Evolutionary conservation across 2,113 vertebrate genomes (phyloP), one percentile per base, ranked within the genome.

Genomic region (Osmerus eperlanus): DNA sequence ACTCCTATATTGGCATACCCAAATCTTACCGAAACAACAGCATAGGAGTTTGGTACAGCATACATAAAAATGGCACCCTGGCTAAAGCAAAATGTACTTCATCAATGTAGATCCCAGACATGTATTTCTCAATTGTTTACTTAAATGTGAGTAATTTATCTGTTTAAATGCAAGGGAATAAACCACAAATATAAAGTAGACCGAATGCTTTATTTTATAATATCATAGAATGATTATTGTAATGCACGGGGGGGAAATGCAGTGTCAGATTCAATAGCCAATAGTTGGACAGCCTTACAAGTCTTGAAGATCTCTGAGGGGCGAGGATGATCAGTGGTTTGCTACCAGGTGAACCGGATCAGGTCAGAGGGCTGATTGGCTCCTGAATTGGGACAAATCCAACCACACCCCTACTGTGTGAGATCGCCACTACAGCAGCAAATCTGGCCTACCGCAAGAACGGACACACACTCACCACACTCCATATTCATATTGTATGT

Each of bases 101-200:
- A 87, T 82, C 52, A 56, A 74, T 87, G 85, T 87, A 89, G 70
- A 87, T 81, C 79, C 47, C 78, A 89, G 77, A 89, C 74, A 67
- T 88, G 87, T 88, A 87, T 89, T 87, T 86, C 79, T 85, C 78
- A 85, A 80, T 83, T 89, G 85, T 89, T 90, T 67, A 74, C 67
- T 81, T 86, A 90, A 89, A 91, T 92, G 89, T 91, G 83, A 90
- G 87, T 93, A 90, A 92, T 90, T 92, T 92, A 92, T 92, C 89
- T 89, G 90, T 92, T 86, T 73, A 81, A 88, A 84, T 85, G 80
- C 74, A 91, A 92, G 76, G 82, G 83, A 93, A 92, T 92, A 92
- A 92, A 85, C 87, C 76, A 87, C 76, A 81, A 77, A 66, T 85
- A 85, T 84, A 76, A 85, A 87, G 53, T 75, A 65, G 13, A 66